Percentiles rank a stretch among this genome's conserved stretches.
Conservation (phyloP, 2,888 invertebrate species). For the Ormyrus thymus region DNA sequence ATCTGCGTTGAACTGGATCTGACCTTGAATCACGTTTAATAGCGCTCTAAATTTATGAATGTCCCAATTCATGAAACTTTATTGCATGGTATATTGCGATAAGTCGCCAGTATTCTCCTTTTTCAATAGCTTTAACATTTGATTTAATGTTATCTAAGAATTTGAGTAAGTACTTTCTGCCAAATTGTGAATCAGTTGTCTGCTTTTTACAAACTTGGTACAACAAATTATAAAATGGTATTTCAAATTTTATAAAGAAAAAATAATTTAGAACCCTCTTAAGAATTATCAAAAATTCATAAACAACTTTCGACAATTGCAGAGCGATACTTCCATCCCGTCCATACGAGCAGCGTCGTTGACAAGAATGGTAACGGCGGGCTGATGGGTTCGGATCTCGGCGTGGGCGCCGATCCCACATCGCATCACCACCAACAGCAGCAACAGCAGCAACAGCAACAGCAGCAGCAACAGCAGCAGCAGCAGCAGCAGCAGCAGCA, state of each 20-base stretch:
- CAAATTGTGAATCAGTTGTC: too few species aligned
- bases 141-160: not conserved
- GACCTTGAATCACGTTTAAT: too few species aligned
- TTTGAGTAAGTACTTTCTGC: not conserved
- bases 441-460: conserved; percentile 68
- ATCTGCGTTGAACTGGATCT: not conserved
- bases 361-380: conserved; percentile 74
- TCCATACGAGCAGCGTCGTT: conserved; percentile 77
- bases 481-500: conserved; percentile 65
- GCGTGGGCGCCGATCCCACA: conserved; percentile 67
- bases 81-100: too few species aligned
- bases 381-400: conserved; percentile 69
- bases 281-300: too few species aligned
- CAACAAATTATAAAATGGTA: too few species aligned
- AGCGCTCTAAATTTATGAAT: too few species aligned
- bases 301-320: conserved; percentile 11
- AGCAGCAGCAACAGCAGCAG: conserved; percentile 68
- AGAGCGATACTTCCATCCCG: conserved; percentile 78
- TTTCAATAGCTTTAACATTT: too few species aligned
- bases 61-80: too few species aligned
- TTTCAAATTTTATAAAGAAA: too few species aligned
- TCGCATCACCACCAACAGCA: conserved; percentile 71
- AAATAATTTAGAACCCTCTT: too few species aligned
- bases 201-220: too few species aligned
- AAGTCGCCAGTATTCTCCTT: too few species aligned